Percentiles rank a stretch among this genome's conserved stretches.
Conservation (phyloP, 2,113 vertebrate genomes). For the Tursiops truncatus region DNA sequence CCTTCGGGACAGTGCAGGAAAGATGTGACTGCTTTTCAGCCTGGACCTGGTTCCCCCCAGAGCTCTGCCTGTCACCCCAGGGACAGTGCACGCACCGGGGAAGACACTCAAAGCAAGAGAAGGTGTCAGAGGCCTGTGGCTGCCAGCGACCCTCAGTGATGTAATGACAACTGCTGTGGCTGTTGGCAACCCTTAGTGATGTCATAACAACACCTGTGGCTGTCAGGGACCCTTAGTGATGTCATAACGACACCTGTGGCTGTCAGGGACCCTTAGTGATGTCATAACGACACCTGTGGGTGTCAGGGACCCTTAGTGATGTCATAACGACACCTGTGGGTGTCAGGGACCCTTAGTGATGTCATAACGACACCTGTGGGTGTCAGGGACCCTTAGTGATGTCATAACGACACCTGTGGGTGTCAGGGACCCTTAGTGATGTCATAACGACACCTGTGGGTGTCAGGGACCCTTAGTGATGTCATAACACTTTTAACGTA, state of each 20-base stretch:
- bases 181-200: neutral
- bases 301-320: accelerated
- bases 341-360: neutral
- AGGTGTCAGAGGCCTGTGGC: neutral
- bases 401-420: too few species aligned
- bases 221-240: neutral
- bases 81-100: neutral
- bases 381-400: neutral
- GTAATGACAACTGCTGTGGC: neutral
- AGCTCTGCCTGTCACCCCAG: neutral
- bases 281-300: neutral
- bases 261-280: too few species aligned
- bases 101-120: neutral
- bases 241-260: too few species aligned
- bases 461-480: accelerated
- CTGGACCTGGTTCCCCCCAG: neutral
- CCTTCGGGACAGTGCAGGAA: neutral
- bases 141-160: neutral
- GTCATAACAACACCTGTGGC: too few species aligned
- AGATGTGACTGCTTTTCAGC: neutral
- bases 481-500: accelerated
- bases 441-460: neutral
- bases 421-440: too few species aligned
- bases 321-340: too few species aligned
- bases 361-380: too few species aligned